Conservation (phyloP, 2,888 invertebrate species). For the Cyclophora albipunctata region DNA sequence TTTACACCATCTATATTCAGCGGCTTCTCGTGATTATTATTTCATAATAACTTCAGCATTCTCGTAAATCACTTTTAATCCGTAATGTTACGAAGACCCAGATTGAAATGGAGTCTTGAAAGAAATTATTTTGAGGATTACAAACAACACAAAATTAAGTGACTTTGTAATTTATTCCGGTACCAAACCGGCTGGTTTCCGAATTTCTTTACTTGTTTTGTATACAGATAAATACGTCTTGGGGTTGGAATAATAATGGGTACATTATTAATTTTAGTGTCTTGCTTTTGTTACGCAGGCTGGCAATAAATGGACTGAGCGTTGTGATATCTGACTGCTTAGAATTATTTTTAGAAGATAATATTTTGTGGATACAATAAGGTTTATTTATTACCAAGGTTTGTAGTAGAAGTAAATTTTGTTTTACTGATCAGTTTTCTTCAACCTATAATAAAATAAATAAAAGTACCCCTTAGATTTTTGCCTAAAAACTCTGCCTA, state of each 20-base stretch:
- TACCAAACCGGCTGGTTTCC: conserved; percentile 35
- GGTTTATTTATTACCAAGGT: background rate
- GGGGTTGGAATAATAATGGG: conserved; percentile 31
- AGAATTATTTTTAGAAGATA: too few species aligned
- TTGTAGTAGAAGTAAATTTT: too few species aligned
- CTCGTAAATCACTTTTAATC: conserved; percentile 37
- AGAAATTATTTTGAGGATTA: conserved; percentile 47
- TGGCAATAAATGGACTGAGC: conserved; percentile 9
- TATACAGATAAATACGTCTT: conserved; percentile 37
- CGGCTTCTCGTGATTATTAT: conserved; percentile 24
- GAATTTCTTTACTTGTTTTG: conserved; percentile 40
- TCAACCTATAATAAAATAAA: too few species aligned
- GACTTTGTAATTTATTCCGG: conserved; percentile 49
- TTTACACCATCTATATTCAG: conserved; percentile 24
- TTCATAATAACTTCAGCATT: conserved; percentile 29
- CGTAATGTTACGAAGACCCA: conserved; percentile 27
- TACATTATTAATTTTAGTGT: conserved; percentile 29
- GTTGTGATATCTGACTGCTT: background rate
- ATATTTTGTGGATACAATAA: background rate
- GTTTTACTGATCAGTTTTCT: too few species aligned
- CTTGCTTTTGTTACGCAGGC: conserved; percentile 10
- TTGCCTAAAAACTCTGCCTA: too few species aligned
- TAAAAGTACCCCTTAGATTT: too few species aligned
- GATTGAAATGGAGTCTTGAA: conserved; percentile 44
- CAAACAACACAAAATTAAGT: conserved; percentile 48